phyloP scores from a whole-genome alignment of 2,797 vertebrate species.

The Epinephelus awoara region DNA sequence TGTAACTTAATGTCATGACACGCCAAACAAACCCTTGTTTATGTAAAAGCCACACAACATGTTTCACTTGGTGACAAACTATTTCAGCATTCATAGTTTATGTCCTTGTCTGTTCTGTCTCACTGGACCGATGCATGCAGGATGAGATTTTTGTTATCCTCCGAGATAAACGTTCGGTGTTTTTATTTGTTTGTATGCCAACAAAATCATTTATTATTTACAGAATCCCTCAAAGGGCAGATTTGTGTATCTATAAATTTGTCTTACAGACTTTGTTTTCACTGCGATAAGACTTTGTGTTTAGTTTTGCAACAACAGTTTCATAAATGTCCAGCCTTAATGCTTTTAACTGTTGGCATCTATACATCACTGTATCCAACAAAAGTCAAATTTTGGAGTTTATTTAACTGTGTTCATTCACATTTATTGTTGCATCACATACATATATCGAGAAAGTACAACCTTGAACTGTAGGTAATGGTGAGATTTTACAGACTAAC shows the following conservation, averaged over 20 bases:
- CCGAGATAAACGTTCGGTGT: background rate
- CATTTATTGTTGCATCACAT: no score
- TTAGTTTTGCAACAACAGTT: background rate
- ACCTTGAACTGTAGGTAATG: background rate
- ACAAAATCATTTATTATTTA: background rate
- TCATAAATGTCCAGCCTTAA: no score
- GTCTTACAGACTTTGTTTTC: background rate
- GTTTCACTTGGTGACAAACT: conserved; percentile 4
- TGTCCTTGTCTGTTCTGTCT: background rate
- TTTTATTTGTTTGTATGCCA: background rate
- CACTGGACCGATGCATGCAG: background rate
- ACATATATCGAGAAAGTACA: no score
- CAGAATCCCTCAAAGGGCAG: background rate
- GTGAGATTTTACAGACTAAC: background rate
- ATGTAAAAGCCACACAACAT: background rate
- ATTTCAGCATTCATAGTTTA: background rate
- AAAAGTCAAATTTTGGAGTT: background rate
- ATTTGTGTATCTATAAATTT: background rate
- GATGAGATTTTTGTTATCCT: background rate
- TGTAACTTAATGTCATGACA: conserved; percentile 22
- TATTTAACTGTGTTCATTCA: background rate
- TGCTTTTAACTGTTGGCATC: background rate
- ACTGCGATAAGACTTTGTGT: background rate
- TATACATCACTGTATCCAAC: background rate
- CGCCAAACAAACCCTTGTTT: background rate